Evolutionary conservation across 2,888 invertebrate species (phyloP), one percentile per base, ranked within the genome.

Genomic region (Tetragnatha montana): DNA sequence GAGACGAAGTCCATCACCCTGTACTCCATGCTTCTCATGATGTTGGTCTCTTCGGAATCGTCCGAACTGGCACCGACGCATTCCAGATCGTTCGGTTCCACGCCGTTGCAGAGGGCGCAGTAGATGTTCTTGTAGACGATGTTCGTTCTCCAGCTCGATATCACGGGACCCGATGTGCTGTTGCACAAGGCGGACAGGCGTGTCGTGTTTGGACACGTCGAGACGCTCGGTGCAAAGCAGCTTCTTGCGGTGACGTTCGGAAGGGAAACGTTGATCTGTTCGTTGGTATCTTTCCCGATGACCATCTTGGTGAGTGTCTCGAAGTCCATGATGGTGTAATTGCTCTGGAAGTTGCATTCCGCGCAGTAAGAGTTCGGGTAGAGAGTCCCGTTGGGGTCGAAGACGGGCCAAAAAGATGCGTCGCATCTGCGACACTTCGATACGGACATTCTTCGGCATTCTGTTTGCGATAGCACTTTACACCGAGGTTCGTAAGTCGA

Each of bases 361-460:
- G 91, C 91, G 35, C 91, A 91, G 14, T 79, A 81, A 6, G 89
- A 75, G 60, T 89, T 91, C 69, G 50, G 60, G 60, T 87, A 91
- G 6, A 91, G 0, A 7, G 76, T 19, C 14, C 83, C 79, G 50
- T 87, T 69, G 14, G 35, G 4, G 51, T 68, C 82, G 19, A 76
- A 10, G 8, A 87, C 87, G 1, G 90, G 90, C 84, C 69, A 81
- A 76, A 81, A 69, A 17, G 69, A n/a, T 6, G n/a, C 80, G 6
- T 75, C 49, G 51, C 85, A 88, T 17, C n/a, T 74, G 19, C 49
- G 14, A n/a, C 82, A 91, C 6, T 47, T 69, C 0, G 8, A 17
- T 8, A 47, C 14, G 2, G 85, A 21, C 19, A 76, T 50, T 71
- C 68, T 85, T 6, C 14, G 3, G 21, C 89, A 89, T 10, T 22